These are phyloP conservation scores for Ceyx melanurus DNA, from an alignment of 2,113 vertebrate genomes.

Conservation along the genomic window DNA sequence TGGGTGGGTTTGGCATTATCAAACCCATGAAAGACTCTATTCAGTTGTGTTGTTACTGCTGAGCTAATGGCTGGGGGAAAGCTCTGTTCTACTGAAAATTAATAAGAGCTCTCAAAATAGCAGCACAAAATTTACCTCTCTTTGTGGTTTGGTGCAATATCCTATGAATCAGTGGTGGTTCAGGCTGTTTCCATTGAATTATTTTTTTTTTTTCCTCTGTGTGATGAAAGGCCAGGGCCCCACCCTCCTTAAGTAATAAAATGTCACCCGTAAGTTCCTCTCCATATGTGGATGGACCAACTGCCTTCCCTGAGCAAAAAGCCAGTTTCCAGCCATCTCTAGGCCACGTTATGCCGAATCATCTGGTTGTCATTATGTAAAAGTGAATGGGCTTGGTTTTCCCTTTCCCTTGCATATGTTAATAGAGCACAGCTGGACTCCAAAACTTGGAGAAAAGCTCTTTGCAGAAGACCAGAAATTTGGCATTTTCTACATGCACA, in stretches of 20 bases:
- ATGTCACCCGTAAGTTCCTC: neutral
- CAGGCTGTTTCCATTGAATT: neutral
- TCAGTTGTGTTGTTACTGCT: neutral
- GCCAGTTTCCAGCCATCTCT: neutral
- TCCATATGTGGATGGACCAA: neutral
- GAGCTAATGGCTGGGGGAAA: neutral
- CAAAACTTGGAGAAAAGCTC: neutral
- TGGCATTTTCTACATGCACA: accelerated
- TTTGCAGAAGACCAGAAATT: neutral
- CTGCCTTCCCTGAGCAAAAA: accelerated
- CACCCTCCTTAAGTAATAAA: neutral
- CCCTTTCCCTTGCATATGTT: neutral
- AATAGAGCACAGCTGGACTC: neutral
- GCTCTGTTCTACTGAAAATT: neutral
- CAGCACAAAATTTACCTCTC: neutral
- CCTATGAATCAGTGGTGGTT: neutral
- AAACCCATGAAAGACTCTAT: neutral
- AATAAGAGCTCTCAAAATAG: neutral
- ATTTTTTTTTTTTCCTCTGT: neutral
- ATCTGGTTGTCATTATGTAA: neutral
- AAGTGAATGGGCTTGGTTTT: neutral
- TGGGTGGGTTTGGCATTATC: neutral
- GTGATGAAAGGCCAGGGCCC: neutral
- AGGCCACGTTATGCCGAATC: neutral
- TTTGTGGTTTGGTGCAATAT: neutral